Evolutionary conservation across 2,888 invertebrate species (phyloP).

Genomic region (Metacarcinus magister): DNA sequence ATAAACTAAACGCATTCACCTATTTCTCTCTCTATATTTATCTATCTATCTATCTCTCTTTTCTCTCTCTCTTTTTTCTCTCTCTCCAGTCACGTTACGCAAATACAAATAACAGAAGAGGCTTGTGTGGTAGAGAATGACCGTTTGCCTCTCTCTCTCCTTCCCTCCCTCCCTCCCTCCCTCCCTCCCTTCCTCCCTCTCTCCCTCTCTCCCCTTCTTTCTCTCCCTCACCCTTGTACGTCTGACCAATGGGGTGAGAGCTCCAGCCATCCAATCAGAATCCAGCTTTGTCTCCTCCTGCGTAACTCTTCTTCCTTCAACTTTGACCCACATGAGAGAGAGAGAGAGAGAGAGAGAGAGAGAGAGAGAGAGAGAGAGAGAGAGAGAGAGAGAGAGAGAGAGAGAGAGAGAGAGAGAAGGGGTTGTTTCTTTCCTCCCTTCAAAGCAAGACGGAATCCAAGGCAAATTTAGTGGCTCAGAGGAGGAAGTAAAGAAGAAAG

Average conservation of each 20-base stretch:
- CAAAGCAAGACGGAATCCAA: not conserved
- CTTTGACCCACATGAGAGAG: not conserved
- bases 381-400: slow-evolving; percentile 4
- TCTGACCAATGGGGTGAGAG: not conserved
- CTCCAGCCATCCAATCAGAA: not conserved
- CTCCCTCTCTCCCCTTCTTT: not conserved
- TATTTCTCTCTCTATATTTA: not conserved
- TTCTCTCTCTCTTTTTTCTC: not conserved
- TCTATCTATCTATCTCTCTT: not conserved
- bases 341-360: slow-evolving; percentile 26
- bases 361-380: slow-evolving; percentile 11
- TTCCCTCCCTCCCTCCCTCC: no score
- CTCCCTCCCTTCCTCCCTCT: not conserved
- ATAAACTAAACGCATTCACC: no score
- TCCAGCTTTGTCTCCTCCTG: not conserved
- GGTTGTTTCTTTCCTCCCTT: not conserved
- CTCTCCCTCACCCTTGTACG: not conserved
- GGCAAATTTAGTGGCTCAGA: not conserved
- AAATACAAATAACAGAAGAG: slow-evolving; percentile 33
- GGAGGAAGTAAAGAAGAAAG: not conserved
- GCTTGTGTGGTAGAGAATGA: not conserved
- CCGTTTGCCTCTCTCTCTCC: not conserved
- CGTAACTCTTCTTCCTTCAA: not conserved
- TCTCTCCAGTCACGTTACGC: not conserved
- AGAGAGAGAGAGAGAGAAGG: not conserved